phyloP scores from a whole-genome alignment of 2,888 invertebrate genomes.

The Drosophila mayaguana region DNA sequence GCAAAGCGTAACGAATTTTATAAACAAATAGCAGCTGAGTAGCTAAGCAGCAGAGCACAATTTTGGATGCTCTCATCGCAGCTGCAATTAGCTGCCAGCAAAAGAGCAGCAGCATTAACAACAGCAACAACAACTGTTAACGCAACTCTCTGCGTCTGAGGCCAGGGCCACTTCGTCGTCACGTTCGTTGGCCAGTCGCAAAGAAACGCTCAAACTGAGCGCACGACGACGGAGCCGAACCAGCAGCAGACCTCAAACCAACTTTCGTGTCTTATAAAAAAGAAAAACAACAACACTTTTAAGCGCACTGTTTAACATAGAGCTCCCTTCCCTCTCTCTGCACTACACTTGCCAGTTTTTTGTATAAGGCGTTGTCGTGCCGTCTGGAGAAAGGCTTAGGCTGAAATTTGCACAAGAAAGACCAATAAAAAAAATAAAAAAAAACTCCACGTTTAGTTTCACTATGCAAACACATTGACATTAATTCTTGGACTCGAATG shows the following conservation, averaged over 20 bases:
- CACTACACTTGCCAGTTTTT: conserved; percentile 8
- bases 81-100: conserved; percentile 60
- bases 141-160: conserved; percentile 44
- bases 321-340: conserved; percentile 5
- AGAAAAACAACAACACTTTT: conserved; percentile 16
- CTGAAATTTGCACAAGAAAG: conserved; percentile 25
- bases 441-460: conserved; percentile 44
- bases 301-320: conserved; percentile 20
- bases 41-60: conserved; percentile 9
- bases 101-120: conserved; percentile 18
- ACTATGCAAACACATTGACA: conserved; percentile 62
- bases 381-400: conserved; percentile 69
- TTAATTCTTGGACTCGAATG: conserved; percentile 61
- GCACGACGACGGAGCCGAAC: conserved; percentile 44
- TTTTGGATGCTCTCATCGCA: conserved; percentile 22
- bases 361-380: conserved; percentile 27
- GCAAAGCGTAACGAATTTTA: conserved; percentile 31
- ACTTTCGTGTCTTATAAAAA: conserved; percentile 67
- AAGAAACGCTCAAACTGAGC: conserved; percentile 72
- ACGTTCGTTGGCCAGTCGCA: conserved; percentile 64
- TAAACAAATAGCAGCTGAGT: conserved; percentile 55
- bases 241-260: conserved; percentile 41
- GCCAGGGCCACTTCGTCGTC: conserved; percentile 51
- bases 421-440: background rate
- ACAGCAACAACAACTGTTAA: conserved; percentile 25